Conservation (phyloP, 1,140 invertebrate species). For the Ceratina calcarata region DNA sequence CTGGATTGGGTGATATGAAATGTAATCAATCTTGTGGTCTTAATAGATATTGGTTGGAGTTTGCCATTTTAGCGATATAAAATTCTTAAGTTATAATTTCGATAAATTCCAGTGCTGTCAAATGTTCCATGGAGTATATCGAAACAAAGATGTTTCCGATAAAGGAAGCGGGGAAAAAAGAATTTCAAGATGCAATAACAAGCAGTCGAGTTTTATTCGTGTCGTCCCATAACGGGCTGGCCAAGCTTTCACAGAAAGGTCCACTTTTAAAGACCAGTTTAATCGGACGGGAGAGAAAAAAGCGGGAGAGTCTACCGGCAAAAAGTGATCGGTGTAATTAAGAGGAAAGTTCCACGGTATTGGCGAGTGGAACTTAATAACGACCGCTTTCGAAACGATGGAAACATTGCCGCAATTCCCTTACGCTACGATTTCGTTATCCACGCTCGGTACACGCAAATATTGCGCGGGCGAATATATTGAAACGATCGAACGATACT, state of each 20-base stretch:
- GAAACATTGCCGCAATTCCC: background rate
- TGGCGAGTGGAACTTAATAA: background rate
- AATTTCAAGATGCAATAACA: constrained; percentile 7
- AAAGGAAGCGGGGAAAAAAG: background rate
- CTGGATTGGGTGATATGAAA: no score
- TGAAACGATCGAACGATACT: background rate
- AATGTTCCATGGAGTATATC: no score
- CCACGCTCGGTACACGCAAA: background rate
- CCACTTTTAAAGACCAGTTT: constrained; percentile 45
- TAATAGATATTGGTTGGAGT: no score
- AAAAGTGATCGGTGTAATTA: constrained; percentile 25
- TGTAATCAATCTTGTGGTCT: no score
- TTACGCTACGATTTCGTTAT: background rate
- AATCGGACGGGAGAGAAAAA: background rate
- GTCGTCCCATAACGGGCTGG: constrained; percentile 13
- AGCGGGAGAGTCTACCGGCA: background rate
- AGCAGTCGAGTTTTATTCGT: constrained; percentile 1
- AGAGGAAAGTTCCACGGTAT: constrained; percentile 27
- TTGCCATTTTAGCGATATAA: no score
- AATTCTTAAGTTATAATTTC: no score
- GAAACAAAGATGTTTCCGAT: background rate
- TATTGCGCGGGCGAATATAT: background rate
- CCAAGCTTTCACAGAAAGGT: constrained; percentile 44
- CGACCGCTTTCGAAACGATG: background rate
- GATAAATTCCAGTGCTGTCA: no score